Evolutionary conservation across 2,113 vertebrate genomes (phyloP).

Genomic region (Macrotus californicus): DNA sequence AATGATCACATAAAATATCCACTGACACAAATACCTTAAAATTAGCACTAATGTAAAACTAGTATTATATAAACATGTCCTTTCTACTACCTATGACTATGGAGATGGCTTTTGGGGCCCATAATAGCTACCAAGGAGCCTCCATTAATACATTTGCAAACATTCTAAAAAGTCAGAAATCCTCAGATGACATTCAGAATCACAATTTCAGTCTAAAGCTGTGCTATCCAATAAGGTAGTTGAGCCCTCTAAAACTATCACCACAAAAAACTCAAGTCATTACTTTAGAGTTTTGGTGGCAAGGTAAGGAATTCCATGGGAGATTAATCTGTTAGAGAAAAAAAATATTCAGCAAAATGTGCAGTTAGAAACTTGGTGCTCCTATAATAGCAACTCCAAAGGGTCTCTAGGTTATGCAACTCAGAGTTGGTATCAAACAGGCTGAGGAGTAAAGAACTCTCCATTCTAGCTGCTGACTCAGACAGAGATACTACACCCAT

Average conservation of each 20-base stretch:
- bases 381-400: background rate
- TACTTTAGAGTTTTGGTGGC: conserved; percentile 1
- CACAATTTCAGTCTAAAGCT: conserved; percentile 19
- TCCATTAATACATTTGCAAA: background rate
- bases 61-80: conserved; percentile 14
- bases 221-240: background rate
- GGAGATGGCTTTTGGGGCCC: background rate
- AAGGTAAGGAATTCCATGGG: background rate
- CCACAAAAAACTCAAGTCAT: background rate
- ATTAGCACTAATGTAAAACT: background rate
- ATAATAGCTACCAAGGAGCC: background rate
- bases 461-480: background rate
- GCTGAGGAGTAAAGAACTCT: background rate
- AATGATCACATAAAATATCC: background rate
- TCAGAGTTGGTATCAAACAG: background rate
- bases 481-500: background rate
- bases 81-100: background rate
- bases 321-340: conserved; percentile 28
- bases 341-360: background rate
- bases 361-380: background rate
- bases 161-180: background rate
- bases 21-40: conserved; percentile 12
- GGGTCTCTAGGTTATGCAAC: background rate
- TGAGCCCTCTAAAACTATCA: conserved; percentile 6
- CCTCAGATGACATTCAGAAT: background rate